Conservation (phyloP, 2,888 invertebrate genomes). For the Stenoptilia bipunctidactyla region DNA sequence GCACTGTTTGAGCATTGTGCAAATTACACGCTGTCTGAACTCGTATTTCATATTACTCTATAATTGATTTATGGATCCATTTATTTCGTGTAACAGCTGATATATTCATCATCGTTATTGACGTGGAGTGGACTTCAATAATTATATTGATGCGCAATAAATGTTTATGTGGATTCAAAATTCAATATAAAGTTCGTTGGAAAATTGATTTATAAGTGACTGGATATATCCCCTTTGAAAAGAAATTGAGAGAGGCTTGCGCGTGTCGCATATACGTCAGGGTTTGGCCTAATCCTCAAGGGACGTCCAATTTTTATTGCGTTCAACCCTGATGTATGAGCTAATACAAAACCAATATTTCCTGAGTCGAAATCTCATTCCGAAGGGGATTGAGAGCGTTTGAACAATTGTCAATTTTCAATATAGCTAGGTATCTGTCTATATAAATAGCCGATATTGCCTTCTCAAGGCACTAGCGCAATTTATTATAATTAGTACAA, state of each 20-base stretch:
- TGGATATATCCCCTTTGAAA: slow-evolving; percentile 33
- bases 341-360: slow-evolving; percentile 50
- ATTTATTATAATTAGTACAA: too few species aligned
- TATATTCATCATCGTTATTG: slow-evolving; percentile 40
- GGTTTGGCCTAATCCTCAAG: slow-evolving; percentile 60
- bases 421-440: too few species aligned
- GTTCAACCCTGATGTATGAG: slow-evolving; percentile 53
- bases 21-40: slow-evolving; percentile 48
- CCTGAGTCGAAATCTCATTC: neutral
- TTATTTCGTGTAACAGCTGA: slow-evolving; percentile 33
- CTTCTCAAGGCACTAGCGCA: too few species aligned
- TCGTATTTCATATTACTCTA: slow-evolving; percentile 42
- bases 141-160: neutral
- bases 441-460: too few species aligned
- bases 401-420: too few species aligned
- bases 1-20: slow-evolving; percentile 28
- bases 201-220: slow-evolving; percentile 53
- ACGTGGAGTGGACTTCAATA: slow-evolving; percentile 8
- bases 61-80: slow-evolving; percentile 50
- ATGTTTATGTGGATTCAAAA: neutral
- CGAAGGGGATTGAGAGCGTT: too few species aligned
- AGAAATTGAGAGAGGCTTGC: slow-evolving; percentile 52
- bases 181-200: too few species aligned
- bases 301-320: slow-evolving; percentile 64
- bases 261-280: slow-evolving; percentile 63